phyloP scores from a whole-genome alignment of 2,888 invertebrate genomes.

The Agrotis clavis region DNA sequence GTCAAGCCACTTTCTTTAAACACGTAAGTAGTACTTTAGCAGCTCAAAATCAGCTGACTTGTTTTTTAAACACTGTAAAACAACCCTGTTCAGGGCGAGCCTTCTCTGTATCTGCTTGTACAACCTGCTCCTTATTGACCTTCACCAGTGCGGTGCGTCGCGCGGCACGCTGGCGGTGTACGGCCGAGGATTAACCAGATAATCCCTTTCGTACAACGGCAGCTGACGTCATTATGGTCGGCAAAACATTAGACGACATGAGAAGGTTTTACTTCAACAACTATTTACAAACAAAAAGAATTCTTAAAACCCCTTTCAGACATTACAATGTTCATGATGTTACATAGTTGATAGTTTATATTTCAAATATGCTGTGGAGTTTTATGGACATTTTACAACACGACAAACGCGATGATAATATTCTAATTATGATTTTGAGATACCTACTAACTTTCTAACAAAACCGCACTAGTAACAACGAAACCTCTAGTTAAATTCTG shows the following conservation, averaged over 20 bases:
- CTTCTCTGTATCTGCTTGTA: not conserved
- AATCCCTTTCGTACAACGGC: conserved; percentile 21
- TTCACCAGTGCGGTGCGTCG: conserved; percentile 4
- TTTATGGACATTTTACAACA: too few relatives aligned
- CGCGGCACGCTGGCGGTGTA: not conserved
- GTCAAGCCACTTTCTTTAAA: too few relatives aligned
- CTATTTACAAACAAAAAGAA: conserved; percentile 4
- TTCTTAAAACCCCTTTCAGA: not conserved
- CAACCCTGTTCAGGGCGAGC: not conserved
- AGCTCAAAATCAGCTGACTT: not conserved
- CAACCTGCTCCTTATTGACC: not conserved
- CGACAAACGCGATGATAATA: too few relatives aligned
- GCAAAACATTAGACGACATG: conserved; percentile 6
- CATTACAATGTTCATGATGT: not conserved
- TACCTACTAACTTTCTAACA: too few relatives aligned
- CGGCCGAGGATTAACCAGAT: conserved; percentile 22
- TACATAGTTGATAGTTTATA: too few relatives aligned
- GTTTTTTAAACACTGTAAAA: not conserved
- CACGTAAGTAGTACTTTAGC: too few relatives aligned
- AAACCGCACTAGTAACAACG: too few relatives aligned
- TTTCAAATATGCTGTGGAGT: not conserved
- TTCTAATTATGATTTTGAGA: too few relatives aligned
- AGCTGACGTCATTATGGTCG: conserved; percentile 14
- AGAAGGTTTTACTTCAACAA: not conserved
- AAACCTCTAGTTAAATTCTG: too few relatives aligned